Percentiles rank a stretch among this genome's conserved stretches.
phyloP scores from a whole-genome alignment of 2,888 invertebrate genomes.

The Odontocolon sp. region DNA sequence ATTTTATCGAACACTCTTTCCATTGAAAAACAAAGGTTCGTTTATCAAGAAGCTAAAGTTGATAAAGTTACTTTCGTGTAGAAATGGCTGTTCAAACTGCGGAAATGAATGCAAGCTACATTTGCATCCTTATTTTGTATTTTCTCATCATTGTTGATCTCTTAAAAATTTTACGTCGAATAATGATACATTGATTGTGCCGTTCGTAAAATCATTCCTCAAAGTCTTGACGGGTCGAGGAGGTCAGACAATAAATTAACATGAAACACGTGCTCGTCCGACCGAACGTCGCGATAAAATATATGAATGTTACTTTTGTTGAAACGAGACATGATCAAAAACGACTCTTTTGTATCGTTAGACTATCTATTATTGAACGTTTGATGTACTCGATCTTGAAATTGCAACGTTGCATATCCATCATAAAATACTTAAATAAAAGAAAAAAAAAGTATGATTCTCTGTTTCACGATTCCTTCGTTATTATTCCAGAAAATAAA shows the following conservation, averaged over 20 bases:
- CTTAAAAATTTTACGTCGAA: background rate
- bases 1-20: no score
- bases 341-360: background rate
- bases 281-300: background rate
- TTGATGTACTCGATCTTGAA: background rate
- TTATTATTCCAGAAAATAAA: no score
- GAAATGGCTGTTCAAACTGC: no score
- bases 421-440: background rate
- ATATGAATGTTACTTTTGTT: background rate
- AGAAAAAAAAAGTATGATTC: background rate
- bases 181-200: background rate
- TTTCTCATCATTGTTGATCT: no score
- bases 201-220: background rate
- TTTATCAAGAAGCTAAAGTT: no score
- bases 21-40: no score
- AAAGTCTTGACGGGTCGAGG: background rate
- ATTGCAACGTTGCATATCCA: background rate
- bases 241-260: background rate
- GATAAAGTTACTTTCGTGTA: no score
- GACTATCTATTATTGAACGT: background rate
- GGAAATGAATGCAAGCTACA: no score
- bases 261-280: background rate
- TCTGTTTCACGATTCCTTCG: background rate
- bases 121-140: no score
- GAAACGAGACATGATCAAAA: background rate